Base-by-base conservation (phyloP, 1,140 invertebrate genomes). In the Tachypleus tridentatus region DNA sequence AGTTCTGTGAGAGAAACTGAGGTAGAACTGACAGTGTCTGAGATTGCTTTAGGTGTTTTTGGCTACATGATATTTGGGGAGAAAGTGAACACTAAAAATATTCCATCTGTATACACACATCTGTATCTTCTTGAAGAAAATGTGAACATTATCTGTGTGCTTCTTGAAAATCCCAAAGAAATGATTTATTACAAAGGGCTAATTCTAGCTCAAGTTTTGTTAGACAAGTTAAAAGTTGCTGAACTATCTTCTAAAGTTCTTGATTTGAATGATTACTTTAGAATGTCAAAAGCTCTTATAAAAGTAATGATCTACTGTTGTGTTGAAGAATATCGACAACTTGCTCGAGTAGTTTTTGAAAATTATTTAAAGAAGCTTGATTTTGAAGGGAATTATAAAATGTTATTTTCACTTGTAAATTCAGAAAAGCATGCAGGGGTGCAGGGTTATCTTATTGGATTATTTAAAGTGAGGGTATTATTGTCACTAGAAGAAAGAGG, bases 11-110 rank as follows among this genome's bases (percentile, higher is more conserved):
- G 29, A 29, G 29, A 29, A 29, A 29, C 29, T 29, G 29, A 29
- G 29, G 29, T 29, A 29, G 29, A 29, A 29, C 29, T 29, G 29
- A 29, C 29, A 29, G 29, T 29, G 29, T 51, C 62, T 4, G 4
- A n/a, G 3, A 49, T 67, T 29, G 65, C 65, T 9, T 53, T 67
- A 9, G 10, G 60, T 0, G 61, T 63, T 61, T 53, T 67, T 8
- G 48, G 62, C 0, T 67, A 67, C 47, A 49, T 67, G n/a, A 58
- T 67, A 29, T 67, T 67, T 61, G 62, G 57, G 57, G 65, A 67
- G 61, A 61, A 64, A 10, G 7, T 67, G n/a, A 51, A 59, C 4
- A 7, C 51, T 6, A 51, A 63, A 50, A 63, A 49, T 51, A 62
- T 61, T 9, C 65, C 65, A 29, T 61, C 58, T 52, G 62, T 67